These are phyloP conservation scores for Balanococcus diminutus DNA, from an alignment of 2,888 invertebrate species.

Conservation along the genomic window DNA sequence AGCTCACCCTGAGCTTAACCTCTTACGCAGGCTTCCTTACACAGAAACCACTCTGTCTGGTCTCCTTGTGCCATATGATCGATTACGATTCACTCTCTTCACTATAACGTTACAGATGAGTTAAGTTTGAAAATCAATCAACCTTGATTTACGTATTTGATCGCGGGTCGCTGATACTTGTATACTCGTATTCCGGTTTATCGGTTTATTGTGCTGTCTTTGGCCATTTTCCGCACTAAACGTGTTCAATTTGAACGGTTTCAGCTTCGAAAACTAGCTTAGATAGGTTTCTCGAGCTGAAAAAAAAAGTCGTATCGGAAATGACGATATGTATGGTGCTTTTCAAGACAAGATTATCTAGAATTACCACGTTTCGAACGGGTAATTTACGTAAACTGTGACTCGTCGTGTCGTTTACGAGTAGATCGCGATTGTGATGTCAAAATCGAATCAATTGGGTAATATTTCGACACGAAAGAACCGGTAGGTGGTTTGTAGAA, in stretches of 20 bases:
- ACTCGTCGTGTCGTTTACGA: neutral
- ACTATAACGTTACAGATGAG: neutral
- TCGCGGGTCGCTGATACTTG: neutral
- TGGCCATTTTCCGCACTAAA: neutral
- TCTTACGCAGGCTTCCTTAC: neutral
- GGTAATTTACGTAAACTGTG: neutral
- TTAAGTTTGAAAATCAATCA: neutral
- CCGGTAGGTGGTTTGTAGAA: neutral
- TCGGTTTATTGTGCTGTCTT: neutral
- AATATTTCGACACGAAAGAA: neutral
- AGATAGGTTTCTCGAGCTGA: neutral
- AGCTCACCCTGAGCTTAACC: neutral
- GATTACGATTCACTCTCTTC: neutral
- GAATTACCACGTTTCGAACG: neutral
- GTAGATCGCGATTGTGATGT: neutral
- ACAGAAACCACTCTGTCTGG: neutral
- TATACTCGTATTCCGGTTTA: neutral
- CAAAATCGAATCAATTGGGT: neutral
- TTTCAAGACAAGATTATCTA: neutral
- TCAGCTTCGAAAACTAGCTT: neutral
- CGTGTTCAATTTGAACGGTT: neutral
- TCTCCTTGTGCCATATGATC: constrained; percentile 2
- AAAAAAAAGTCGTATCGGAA: neutral
- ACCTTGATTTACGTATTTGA: neutral
- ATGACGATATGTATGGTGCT: neutral